Base-by-base conservation (phyloP, 1,140 invertebrate genomes). In the Diabrotica virgifera region DNA sequence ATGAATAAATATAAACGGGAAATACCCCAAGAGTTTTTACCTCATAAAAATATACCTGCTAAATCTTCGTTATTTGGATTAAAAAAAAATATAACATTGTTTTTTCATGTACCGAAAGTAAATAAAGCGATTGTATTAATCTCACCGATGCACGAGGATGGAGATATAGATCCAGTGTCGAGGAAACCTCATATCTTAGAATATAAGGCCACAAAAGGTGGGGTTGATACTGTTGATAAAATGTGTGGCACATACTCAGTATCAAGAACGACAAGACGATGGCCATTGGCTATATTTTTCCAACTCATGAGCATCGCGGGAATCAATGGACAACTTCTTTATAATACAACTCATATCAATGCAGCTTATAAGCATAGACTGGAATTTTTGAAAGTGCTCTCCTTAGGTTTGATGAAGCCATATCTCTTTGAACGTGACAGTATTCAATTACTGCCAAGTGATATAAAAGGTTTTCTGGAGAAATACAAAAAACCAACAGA, bases 231-330 rank as follows among this genome's bases (percentile, higher is more conserved):
- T 9, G 71, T 77, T 57, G 75, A 81, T 68, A 11, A 46, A 46
- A 46, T 52, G 38, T 60, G 70, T 65, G 53, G 63, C 65, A 51
- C 14, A 36, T 65, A 68, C 51, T 55, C 63, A 38, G 80, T 79
- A 6, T 75, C 78, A 70, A 75, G 81, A 50, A 73, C 79, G 55
- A 79, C 79, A 58, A 78, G 80, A 66, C 78, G 82, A 70, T 85
- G 83, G 83, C 78, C 80, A 5, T 66, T 83, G n/a, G 79, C 80
- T 11, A 70, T n/a, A n/a, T n/a, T n/a, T n/a, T n/a, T 84, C 46
- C 78, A 78, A 36, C 66, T 84, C n/a, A 64, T 84, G n/a, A 81
- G 84, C 70, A 79, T 85, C 67, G 80, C n/a, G n/a, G n/a, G n/a
- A n/a, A n/a, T n/a, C n/a, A n/a, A n/a, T n/a, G n/a, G n/a, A n/a